Evolutionary conservation across 2,797 vertebrate species (phyloP).

Genomic region (Parauchenoglanis ngamensis): DNA sequence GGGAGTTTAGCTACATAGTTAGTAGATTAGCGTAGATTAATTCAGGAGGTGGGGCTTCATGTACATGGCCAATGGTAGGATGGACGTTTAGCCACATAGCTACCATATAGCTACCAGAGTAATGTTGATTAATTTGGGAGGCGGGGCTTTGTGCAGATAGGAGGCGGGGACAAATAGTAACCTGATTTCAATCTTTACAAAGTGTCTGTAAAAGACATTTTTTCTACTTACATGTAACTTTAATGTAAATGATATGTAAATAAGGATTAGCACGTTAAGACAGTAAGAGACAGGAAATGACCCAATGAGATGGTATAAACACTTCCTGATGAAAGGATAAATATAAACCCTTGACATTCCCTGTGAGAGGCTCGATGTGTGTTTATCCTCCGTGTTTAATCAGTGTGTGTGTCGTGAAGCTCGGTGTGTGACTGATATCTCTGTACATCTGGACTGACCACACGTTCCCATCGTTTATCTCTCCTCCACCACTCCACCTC

Average conservation of each 20-base stretch:
- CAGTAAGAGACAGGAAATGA: background rate
- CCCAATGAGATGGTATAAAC: background rate
- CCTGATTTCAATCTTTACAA: background rate
- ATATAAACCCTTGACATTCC: background rate
- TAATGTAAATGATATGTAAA: background rate
- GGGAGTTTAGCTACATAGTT: background rate
- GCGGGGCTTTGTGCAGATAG: background rate
- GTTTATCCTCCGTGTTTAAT: slow-evolving; percentile 9
- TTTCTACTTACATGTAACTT: background rate
- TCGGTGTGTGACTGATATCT: slow-evolving; percentile 13
- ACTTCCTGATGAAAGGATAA: background rate
- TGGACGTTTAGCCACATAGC: background rate
- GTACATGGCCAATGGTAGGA: background rate
- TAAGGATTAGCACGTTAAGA: background rate
- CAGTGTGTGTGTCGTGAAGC: background rate
- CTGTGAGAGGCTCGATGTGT: background rate
- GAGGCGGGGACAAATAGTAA: background rate
- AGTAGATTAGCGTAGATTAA: background rate
- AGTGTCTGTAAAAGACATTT: background rate
- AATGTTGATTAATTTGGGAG: background rate
- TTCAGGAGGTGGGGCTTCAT: background rate
- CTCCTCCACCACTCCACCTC: background rate
- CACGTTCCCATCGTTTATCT: slow-evolving; percentile 19
- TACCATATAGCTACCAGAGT: background rate
- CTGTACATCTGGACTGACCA: slow-evolving; percentile 15